Evolutionary conservation across 1,140 invertebrate species (phyloP), one percentile per base, ranked within the genome.

Genomic region (Sesamia nonagrioides): DNA sequence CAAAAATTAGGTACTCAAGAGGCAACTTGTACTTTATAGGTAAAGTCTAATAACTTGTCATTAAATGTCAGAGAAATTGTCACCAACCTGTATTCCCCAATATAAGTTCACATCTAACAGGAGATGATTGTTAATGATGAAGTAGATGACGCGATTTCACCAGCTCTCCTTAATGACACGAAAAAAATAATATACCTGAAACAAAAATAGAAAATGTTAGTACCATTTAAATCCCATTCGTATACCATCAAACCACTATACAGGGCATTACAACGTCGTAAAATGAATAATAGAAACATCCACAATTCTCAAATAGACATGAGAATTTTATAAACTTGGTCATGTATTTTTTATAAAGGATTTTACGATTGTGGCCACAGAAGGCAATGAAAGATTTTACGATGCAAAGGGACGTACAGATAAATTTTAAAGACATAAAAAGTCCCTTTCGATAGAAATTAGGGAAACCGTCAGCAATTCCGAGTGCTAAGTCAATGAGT

Each of bases 321-420:
- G 52, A 48, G 58, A 48, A 61, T 75, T 50, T 45, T 69, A 69
- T 75, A 84, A 85, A 83, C 72, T 58, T 83, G 80, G 71, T 85
- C 78, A 87, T 72, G 81, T 82, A 68, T 82, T 56, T 78, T 60
- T 71, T 50, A 75, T 58, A 75, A 75, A 75, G 58, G 63, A 77
- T 76, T 89, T 87, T 86, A 89, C 73, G 80, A 82, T 40, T 66
- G 27, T 61, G 71, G 56, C 72, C 77, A 61, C 66, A 68, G 54
- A 84, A 81, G 56, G 73, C 82, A 78, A 84, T 84, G 80, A 88
- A 82, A 88, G 66, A 81, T 87, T 88, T 89, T 84, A 88, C 82
- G 86, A 84, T 21, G 17, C 27, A 11, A 75, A 75, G 73, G 73
- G 52, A 74, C 71, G 52, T 60, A 45, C 27, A 75, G 56, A 75